Conservation (phyloP, 1,140 invertebrate genomes). For the Matsumurasca onukii region DNA sequence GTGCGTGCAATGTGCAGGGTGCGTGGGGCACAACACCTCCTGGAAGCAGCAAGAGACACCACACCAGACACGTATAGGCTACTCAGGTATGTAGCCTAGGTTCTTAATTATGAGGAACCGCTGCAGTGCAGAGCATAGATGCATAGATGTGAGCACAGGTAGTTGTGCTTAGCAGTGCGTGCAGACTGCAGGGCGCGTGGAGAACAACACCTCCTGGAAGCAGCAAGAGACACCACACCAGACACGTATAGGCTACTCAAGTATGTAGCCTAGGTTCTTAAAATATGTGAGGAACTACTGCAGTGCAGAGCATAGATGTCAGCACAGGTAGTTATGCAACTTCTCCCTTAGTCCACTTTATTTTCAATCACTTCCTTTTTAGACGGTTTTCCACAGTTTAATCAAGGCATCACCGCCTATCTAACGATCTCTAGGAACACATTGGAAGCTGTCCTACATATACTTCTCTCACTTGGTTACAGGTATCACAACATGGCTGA, state of each 20-base stretch:
- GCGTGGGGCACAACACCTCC: slow-evolving; percentile 38
- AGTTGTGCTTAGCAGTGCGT: slow-evolving; percentile 49
- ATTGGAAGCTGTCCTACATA: no score
- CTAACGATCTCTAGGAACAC: no score
- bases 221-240: slow-evolving; percentile 50
- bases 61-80: slow-evolving; percentile 42
- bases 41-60: slow-evolving; percentile 46
- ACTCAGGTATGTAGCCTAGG: slow-evolving; percentile 6
- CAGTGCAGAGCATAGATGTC: slow-evolving; percentile 48
- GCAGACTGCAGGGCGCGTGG: slow-evolving; percentile 41
- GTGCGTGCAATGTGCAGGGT: slow-evolving; percentile 41
- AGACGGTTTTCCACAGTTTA: no score
- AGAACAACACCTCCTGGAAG: slow-evolving; percentile 34
- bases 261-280: no score
- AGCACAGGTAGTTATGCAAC: no score
- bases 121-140: slow-evolving; percentile 52
- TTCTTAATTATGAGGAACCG: slow-evolving; percentile 59
- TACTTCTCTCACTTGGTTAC: no score
- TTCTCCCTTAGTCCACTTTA: no score
- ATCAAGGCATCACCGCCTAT: no score
- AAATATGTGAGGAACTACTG: slow-evolving; percentile 61
- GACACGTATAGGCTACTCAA: slow-evolving; percentile 24
- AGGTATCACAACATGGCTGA: slow-evolving; percentile 48
- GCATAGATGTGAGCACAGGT: slow-evolving; percentile 49
- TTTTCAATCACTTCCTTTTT: no score